Evolutionary conservation across 2,888 invertebrate species (phyloP).

Genomic region (Drosophila hamatofila): DNA sequence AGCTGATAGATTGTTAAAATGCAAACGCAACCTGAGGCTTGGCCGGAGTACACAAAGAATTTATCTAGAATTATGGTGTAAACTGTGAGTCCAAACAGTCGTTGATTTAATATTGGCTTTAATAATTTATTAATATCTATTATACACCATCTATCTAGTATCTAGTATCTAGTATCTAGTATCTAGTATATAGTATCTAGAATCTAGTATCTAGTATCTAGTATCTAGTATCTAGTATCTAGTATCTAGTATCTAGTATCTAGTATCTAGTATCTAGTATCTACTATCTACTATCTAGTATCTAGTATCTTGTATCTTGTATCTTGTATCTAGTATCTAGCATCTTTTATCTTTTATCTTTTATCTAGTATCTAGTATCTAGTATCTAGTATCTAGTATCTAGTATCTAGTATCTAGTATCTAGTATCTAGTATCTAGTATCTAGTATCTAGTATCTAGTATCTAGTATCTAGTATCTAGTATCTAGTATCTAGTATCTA

Average conservation of each 20-base stretch:
- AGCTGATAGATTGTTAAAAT: conserved; percentile 28
- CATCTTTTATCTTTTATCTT: neutral
- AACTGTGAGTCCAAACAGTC: neutral
- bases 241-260: neutral
- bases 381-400: neutral
- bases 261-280: neutral
- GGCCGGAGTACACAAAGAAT: neutral
- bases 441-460: neutral
- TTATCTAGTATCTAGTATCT: neutral
- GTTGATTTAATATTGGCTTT: neutral
- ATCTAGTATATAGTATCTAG: neutral
- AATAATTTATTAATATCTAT: neutral
- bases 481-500: neutral
- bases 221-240: neutral
- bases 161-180: neutral
- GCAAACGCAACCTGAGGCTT: conserved; percentile 11
- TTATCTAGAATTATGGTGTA: neutral
- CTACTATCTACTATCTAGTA: neutral
- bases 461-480: neutral
- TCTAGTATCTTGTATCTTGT: neutral
- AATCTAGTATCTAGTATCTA: neutral
- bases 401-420: neutral
- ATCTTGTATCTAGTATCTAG: neutral
- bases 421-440: neutral
- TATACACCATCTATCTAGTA: neutral